Evolutionary conservation across 1,140 invertebrate species (phyloP), one percentile per base, ranked within the genome.

Genomic region (Ectropis grisescens): DNA sequence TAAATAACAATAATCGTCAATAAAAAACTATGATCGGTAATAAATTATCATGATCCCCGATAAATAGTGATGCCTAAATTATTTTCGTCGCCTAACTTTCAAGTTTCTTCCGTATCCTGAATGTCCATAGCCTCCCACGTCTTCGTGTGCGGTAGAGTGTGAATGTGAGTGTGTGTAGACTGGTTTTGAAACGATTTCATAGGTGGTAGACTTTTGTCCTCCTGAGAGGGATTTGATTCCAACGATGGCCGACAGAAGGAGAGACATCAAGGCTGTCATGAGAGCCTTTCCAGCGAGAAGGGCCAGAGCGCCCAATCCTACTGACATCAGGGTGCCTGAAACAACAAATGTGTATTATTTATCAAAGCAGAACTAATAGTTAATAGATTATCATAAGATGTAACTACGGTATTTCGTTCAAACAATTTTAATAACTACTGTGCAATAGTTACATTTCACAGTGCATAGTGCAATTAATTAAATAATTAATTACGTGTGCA

Each of bases 161-260:
- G 86, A 86, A 45, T 92, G 90, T 0, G 87, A 85, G 27, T 88
- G 87, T 0, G 85, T 86, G 59, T 93, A 91, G 0, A 93, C 85
- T 0, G 92, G 92, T 48, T 93, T 93, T 30, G 90, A 89, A 16
- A 94, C 88, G 29, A 93, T 92, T 69, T 93, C 92, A 57, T 94
- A 94, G 0, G 91, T 93, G 1, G 91, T 92, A 11, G 89, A 90
- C 47, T 90, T 89, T 11, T 87, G 85, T 10, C 88, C 87, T 3
- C 84, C 58, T 0, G 88, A 83, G n/a, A 92, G 54, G 0, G 89
- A 88, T 47, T 93, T 93, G 2, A 94, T 67, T 0, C 91, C 91
- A 13, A 92, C 85, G 15, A 94, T 88, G 1, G 88, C 90, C 0
- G 92, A 91, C 0, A 93, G 71, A 62, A 93, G 87, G 1, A 93